phyloP scores from a whole-genome alignment of 2,888 invertebrate genomes.

The Neoitamus cyanurus region DNA sequence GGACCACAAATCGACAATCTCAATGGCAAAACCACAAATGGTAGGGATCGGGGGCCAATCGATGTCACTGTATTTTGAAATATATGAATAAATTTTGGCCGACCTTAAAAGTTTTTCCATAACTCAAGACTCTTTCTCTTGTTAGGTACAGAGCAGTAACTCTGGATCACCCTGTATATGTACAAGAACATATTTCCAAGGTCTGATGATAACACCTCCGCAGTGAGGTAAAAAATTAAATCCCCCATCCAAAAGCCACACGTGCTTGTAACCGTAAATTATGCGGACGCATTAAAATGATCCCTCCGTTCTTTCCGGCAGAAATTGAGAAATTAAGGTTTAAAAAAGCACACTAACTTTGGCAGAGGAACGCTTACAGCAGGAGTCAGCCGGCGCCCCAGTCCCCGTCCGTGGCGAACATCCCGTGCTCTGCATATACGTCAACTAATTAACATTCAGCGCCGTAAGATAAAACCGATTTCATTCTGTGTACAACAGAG shows the following conservation, averaged over 20 bases:
- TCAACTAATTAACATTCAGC: constrained; percentile 41
- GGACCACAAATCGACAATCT: too few relatives aligned
- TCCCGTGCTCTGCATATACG: constrained; percentile 11
- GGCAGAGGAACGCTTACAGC: not conserved
- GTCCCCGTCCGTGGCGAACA: not conserved
- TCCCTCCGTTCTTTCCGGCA: not conserved
- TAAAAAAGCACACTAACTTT: constrained; percentile 15
- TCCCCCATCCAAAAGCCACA: not conserved
- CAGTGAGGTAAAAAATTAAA: not conserved
- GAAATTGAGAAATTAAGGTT: constrained; percentile 31
- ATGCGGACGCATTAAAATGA: not conserved
- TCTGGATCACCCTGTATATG: too few relatives aligned
- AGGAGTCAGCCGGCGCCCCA: not conserved
- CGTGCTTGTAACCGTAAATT: constrained; percentile 6
- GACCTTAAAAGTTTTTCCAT: too few relatives aligned
- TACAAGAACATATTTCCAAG: too few relatives aligned
- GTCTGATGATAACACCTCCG: too few relatives aligned
- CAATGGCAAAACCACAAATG: too few relatives aligned
- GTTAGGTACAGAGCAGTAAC: too few relatives aligned
- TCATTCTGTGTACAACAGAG: constrained; percentile 38
- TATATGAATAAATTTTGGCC: too few relatives aligned
- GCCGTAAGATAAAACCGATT: constrained; percentile 33
- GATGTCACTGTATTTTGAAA: too few relatives aligned
- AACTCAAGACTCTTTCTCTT: too few relatives aligned
- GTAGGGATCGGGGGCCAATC: too few relatives aligned